These are phyloP conservation scores for Catonia carolina DNA, from an alignment of 2,888 invertebrate species.

Conservation along the genomic window DNA sequence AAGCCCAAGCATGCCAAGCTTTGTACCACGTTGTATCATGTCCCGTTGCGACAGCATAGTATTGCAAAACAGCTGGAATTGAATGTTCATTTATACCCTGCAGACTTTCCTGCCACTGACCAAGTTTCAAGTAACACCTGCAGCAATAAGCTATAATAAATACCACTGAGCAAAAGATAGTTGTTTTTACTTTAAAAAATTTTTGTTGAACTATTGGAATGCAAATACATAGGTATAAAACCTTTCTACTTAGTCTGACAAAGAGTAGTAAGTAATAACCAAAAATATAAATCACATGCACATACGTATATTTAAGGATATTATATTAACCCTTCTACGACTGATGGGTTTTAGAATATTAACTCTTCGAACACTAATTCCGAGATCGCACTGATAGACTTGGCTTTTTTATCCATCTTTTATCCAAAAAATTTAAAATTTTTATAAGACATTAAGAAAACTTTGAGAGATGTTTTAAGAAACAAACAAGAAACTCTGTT, in stretches of 20 bases:
- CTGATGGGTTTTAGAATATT: no score
- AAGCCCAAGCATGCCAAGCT: conserved; percentile 98
- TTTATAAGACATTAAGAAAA: no score
- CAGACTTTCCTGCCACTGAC: conserved; percentile 88
- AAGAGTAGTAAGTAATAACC: no score
- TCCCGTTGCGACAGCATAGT: conserved; percentile 76
- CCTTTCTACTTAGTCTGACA: background rate
- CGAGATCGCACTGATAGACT: no score
- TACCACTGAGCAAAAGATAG: background rate
- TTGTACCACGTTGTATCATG: conserved; percentile 88
- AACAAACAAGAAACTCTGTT: no score
- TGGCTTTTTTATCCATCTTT: no score
- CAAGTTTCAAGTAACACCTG: conserved; percentile 88
- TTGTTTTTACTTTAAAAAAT: background rate
- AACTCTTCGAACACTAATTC: no score
- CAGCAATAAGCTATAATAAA: conserved; percentile 38
- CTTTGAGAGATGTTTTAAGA: no score
- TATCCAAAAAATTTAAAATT: no score
- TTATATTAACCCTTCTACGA: no score
- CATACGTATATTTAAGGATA: no score
- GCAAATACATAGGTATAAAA: background rate
- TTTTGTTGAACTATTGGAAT: background rate
- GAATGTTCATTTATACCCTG: conserved; percentile 73
- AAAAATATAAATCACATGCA: no score
- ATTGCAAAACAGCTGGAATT: conserved; percentile 65